phyloP scores from a whole-genome alignment of 53 echinoderm and acorn worm genomes.

The Arbacia lixula region DNA sequence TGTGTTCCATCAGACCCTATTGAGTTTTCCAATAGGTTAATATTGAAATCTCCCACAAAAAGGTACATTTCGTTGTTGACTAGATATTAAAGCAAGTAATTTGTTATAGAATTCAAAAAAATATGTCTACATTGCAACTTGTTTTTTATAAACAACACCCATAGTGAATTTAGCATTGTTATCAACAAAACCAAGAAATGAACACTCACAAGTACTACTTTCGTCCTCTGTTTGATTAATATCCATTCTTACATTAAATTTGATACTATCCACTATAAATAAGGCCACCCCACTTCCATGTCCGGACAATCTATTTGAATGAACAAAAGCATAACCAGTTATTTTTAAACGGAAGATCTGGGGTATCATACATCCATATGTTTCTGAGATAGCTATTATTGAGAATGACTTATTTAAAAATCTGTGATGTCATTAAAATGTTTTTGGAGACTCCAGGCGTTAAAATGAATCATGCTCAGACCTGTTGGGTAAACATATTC shows the following conservation, averaged over 20 bases:
- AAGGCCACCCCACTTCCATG: not conserved
- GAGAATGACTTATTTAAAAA: not conserved
- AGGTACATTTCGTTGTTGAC: not conserved
- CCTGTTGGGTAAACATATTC: not conserved
- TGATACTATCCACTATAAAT: not conserved
- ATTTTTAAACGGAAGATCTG: too few species aligned
- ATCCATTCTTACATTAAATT: not conserved
- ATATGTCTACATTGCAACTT: not conserved
- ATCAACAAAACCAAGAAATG: not conserved
- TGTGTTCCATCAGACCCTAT: too few species aligned
- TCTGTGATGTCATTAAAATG: not conserved
- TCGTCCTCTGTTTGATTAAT: not conserved
- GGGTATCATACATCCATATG: too few species aligned
- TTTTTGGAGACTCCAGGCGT: too few species aligned
- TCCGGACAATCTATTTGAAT: too few species aligned
- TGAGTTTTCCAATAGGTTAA: not conserved
- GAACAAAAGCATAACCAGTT: too few species aligned
- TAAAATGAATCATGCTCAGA: not conserved
- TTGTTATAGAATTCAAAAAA: not conserved
- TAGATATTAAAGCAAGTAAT: not conserved
- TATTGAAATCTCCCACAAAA: not conserved
- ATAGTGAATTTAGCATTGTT: not conserved
- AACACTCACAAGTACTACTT: not conserved
- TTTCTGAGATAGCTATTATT: not conserved
- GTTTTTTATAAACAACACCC: not conserved